phyloP scores from a whole-genome alignment of 2,113 vertebrate genomes.

The Syrmaticus mikado region DNA sequence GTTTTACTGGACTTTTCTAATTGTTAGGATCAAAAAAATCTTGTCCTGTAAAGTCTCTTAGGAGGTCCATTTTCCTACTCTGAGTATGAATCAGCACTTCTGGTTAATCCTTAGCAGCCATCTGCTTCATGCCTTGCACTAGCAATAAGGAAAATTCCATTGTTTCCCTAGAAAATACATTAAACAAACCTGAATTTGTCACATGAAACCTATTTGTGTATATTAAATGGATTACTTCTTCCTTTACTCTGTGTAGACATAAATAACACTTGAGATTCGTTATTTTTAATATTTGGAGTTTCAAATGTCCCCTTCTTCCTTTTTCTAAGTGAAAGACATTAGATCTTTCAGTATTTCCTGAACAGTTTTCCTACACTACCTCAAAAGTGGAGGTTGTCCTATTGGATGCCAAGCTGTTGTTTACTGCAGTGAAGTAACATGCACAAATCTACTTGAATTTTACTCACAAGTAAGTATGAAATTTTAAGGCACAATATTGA shows the following conservation, averaged over 20 bases:
- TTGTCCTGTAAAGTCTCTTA: neutral
- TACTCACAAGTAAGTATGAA: neutral
- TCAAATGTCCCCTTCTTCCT: neutral
- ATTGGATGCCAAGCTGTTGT: neutral
- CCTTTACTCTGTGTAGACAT: neutral
- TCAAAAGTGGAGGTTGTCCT: neutral
- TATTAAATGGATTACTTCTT: neutral
- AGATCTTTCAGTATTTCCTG: neutral
- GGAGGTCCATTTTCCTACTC: neutral
- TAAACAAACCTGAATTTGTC: neutral
- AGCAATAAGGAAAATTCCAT: neutral
- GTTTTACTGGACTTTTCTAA: neutral
- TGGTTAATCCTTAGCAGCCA: neutral
- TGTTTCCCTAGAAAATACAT: neutral
- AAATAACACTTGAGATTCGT: neutral
- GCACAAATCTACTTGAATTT: neutral
- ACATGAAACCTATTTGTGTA: neutral
- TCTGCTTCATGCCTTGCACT: neutral
- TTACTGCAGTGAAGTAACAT: neutral
- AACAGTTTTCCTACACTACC: neutral
- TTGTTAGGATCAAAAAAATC: fast-evolving
- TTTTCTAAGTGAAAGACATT: neutral
- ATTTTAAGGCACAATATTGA: neutral
- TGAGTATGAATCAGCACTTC: neutral
- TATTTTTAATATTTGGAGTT: neutral